Conservation (phyloP, 1,140 invertebrate species). For the Galendromus occidentalis region DNA sequence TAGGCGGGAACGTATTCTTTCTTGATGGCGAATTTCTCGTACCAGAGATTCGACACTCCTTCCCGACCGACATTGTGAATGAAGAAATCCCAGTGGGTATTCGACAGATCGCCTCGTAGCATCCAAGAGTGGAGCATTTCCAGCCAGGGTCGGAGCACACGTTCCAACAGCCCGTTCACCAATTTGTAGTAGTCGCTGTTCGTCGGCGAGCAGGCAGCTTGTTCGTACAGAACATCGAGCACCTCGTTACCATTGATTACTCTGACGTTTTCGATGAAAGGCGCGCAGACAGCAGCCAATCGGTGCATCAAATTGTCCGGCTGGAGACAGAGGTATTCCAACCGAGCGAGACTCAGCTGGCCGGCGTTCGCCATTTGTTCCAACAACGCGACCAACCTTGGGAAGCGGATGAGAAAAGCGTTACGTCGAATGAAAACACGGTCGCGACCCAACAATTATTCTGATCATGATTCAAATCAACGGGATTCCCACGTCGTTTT, state of each 20-base stretch:
- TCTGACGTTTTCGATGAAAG: background rate
- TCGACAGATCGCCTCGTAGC: background rate
- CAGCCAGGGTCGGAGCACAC: background rate
- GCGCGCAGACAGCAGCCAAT: background rate
- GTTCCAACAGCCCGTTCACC: background rate
- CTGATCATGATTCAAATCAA: background rate
- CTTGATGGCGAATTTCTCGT: slow-evolving; percentile 2
- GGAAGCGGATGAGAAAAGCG: background rate
- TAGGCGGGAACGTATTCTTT: background rate
- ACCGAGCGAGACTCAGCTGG: background rate
- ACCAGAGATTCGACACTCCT: slow-evolving; percentile 7
- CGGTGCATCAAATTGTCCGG: background rate
- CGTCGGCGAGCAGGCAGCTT: background rate
- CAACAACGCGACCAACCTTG: background rate
- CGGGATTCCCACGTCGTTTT: background rate
- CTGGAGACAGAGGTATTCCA: background rate
- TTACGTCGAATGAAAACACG: background rate
- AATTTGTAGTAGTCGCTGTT: background rate
- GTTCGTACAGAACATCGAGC: background rate
- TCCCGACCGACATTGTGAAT: background rate
- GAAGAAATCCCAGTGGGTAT: background rate
- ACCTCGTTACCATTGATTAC: background rate
- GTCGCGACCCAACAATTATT: background rate
- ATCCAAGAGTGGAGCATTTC: background rate
- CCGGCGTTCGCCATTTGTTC: background rate